These are phyloP conservation scores for Eupithecia inturbata DNA, from an alignment of 2,888 invertebrate genomes.

Conservation along the genomic window DNA sequence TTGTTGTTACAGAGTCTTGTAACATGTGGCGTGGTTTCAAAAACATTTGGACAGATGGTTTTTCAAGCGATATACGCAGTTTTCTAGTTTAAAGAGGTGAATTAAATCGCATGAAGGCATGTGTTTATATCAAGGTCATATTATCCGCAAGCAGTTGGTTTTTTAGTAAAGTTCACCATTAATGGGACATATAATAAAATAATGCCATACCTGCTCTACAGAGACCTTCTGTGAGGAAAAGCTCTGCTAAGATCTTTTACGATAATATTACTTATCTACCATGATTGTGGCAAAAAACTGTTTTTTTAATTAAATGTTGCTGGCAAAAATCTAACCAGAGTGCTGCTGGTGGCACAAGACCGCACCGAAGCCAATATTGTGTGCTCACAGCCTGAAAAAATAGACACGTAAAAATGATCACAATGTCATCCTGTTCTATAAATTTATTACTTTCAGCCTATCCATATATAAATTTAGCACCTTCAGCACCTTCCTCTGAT, in stretches of 20 bases:
- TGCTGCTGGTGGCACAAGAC: not conserved
- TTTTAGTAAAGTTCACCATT: not conserved
- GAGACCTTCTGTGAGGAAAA: no score
- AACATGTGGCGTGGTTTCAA: not conserved
- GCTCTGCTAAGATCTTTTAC: no score
- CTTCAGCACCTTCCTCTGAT: not conserved
- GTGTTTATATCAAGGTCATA: not conserved
- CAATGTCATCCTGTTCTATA: not conserved
- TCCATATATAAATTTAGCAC: not conserved
- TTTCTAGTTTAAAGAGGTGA: not conserved
- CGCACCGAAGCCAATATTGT: not conserved
- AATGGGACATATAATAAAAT: no score
- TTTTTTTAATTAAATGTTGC: no score
- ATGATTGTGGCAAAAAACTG: no score
- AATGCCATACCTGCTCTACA: no score
- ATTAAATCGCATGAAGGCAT: not conserved
- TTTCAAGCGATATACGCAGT: not conserved
- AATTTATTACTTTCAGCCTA: not conserved
- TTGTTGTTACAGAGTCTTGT: not conserved
- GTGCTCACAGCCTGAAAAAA: not conserved
- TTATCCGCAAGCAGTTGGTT: not conserved
- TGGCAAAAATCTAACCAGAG: not conserved
- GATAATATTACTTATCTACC: no score
- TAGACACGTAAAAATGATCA: not conserved
- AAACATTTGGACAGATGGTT: conserved; percentile 2